Evolutionary conservation across 2,888 invertebrate species (phyloP).

Genomic region (Diadromus collaris): DNA sequence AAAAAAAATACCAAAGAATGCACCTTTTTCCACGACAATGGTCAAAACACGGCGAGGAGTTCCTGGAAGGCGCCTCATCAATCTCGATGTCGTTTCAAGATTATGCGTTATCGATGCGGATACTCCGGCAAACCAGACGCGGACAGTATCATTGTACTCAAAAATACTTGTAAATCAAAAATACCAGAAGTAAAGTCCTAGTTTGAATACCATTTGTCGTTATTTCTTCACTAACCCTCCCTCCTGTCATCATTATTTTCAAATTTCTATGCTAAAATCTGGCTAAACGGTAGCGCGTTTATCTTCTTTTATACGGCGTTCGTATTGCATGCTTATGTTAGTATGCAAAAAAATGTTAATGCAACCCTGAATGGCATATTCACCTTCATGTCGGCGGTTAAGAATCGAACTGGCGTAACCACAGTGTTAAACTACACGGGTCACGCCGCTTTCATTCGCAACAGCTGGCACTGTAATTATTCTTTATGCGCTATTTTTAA

Average conservation of each 20-base stretch:
- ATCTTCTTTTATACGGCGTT: background rate
- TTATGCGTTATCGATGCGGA: background rate
- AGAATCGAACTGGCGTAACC: background rate
- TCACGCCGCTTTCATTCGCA: background rate
- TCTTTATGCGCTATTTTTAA: background rate
- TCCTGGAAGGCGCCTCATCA: background rate
- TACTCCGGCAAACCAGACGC: background rate
- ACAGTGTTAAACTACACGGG: background rate
- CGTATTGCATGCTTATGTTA: background rate
- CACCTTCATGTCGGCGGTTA: background rate
- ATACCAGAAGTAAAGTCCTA: conserved; percentile 25
- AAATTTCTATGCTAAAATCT: background rate
- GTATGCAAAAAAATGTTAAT: background rate
- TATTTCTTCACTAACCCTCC: background rate
- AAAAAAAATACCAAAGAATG: conserved; percentile 23
- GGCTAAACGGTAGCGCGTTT: background rate
- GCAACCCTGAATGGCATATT: background rate
- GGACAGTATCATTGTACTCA: background rate
- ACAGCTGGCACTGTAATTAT: background rate
- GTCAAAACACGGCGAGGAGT: background rate
- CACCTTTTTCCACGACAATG: background rate
- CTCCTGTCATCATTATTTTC: background rate
- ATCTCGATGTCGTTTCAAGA: background rate
- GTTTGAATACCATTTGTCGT: background rate
- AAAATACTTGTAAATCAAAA: conserved; percentile 43